A percentile compares a stretch with the other conserved stretches of the same genome.
phyloP scores from a whole-genome alignment of 2,888 invertebrate genomes.

The Schizaphis graminum region DNA sequence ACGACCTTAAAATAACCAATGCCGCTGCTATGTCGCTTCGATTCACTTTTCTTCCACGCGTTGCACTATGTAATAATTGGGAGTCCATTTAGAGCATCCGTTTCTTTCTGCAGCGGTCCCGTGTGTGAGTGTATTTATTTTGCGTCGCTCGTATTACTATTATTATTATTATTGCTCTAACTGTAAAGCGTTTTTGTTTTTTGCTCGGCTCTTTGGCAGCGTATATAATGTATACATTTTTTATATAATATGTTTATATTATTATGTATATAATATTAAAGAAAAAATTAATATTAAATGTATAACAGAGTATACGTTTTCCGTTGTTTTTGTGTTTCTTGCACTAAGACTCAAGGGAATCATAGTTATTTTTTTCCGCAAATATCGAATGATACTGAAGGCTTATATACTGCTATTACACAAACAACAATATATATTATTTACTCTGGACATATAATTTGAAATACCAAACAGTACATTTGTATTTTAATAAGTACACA shows the following conservation, averaged over 20 bases:
- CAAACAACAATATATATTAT: conserved; percentile 4
- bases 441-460: conserved; percentile 10
- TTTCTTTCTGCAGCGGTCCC: conserved; percentile 3
- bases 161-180: conserved; percentile 6
- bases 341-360: conserved; percentile 26
- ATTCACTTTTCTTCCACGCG: conserved; percentile 56
- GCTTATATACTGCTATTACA: background rate
- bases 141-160: conserved; percentile 20
- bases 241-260: background rate
- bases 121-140: conserved; percentile 1
- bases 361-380: background rate
- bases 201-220: background rate
- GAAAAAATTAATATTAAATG: background rate
- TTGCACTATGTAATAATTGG: conserved; percentile 23
- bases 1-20: conserved; percentile 54
- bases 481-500: conserved; percentile 10
- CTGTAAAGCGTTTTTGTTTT: conserved; percentile 32
- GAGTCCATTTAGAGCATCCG: conserved; percentile 47
- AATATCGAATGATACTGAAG: background rate
- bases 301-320: background rate
- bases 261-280: background rate
- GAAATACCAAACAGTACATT: conserved; percentile 25
- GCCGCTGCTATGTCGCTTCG: conserved; percentile 23
- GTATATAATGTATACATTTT: background rate
- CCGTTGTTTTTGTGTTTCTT: conserved; percentile 32